These are phyloP conservation scores for Falco peregrinus DNA, from an alignment of 2,797 vertebrate species.

Conservation along the genomic window DNA sequence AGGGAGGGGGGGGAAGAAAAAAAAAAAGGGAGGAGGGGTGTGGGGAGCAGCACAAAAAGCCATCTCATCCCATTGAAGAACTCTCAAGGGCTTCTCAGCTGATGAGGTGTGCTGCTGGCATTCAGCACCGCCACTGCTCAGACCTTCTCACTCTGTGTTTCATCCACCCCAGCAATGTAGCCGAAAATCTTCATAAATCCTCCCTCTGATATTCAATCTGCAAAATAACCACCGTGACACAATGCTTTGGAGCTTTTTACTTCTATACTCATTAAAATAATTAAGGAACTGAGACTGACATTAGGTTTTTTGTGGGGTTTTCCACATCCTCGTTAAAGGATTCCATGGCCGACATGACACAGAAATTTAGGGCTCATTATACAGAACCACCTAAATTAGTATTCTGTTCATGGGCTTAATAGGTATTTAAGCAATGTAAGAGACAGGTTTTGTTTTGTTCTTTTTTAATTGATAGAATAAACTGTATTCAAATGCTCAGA, in stretches of 20 bases:
- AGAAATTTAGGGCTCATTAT: constrained; percentile 62
- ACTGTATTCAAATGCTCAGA: constrained; percentile 56
- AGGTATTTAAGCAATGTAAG: constrained; percentile 61
- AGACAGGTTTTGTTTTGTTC: constrained; percentile 59
- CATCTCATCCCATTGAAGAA: background rate
- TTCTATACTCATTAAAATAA: constrained; percentile 52
- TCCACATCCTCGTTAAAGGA: constrained; percentile 15
- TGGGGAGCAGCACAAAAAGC: background rate
- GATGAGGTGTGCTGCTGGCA: background rate
- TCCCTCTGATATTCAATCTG: background rate
- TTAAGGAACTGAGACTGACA: constrained; percentile 45
- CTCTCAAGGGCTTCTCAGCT: background rate
- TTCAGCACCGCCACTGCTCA: background rate
- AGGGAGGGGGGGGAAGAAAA: background rate
- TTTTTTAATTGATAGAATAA: constrained; percentile 65
- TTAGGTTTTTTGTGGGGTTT: background rate
- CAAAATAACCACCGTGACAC: background rate
- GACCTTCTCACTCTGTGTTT: background rate
- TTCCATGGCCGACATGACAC: constrained; percentile 28
- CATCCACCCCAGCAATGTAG: background rate
- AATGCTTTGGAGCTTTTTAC: constrained; percentile 29
- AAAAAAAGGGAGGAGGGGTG: no score
- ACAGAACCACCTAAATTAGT: constrained; percentile 54
- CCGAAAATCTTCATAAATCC: background rate
- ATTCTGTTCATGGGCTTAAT: constrained; percentile 41